Evolutionary conservation across 2,113 vertebrate species (phyloP).

Genomic region (Microtus oregoni): DNA sequence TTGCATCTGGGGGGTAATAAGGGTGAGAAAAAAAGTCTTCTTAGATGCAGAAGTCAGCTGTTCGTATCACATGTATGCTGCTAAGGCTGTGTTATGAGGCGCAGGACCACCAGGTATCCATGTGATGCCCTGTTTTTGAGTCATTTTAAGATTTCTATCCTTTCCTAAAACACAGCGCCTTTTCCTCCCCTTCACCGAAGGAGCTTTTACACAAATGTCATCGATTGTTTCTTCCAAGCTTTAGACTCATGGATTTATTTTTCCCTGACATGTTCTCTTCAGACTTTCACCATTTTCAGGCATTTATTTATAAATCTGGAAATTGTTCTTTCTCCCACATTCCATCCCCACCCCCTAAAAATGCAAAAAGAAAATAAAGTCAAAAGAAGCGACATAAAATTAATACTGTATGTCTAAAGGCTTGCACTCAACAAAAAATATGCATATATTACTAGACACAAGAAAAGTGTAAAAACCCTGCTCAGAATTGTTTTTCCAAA

Average conservation of each 20-base stretch:
- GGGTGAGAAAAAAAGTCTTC: background rate
- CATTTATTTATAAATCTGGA: background rate
- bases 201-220: background rate
- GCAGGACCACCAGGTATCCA: background rate
- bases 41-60: background rate
- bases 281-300: background rate
- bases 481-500: background rate
- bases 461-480: background rate
- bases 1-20: background rate
- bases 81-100: background rate
- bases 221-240: background rate
- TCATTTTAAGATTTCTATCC: background rate
- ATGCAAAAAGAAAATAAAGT: background rate
- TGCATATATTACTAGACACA: background rate
- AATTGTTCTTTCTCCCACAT: background rate
- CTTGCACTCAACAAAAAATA: background rate
- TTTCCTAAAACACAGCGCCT: background rate
- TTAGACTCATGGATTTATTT: background rate
- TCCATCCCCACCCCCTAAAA: background rate
- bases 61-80: background rate
- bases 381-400: background rate
- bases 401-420: background rate
- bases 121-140: background rate
- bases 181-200: background rate
- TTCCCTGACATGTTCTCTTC: background rate